Evolutionary conservation across 2,113 vertebrate genomes (phyloP).

Genomic region (Oophaga pumilio): DNA sequence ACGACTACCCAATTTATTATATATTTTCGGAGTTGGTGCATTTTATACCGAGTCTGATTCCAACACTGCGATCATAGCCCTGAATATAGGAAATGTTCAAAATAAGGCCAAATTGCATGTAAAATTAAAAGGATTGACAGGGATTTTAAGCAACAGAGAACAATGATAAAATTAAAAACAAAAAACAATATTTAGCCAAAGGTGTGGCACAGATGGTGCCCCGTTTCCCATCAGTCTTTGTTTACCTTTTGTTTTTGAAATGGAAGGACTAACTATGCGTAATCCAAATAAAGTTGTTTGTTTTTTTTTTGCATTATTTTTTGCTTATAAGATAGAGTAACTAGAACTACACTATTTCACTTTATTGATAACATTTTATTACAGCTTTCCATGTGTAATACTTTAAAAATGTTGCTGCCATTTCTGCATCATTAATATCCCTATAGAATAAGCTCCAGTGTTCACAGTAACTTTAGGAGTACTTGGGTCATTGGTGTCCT

Average conservation of each 20-base stretch:
- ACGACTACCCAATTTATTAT: too few species aligned
- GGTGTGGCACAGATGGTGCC: too few species aligned
- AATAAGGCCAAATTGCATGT: background rate
- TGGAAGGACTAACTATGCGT: background rate
- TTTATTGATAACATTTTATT: background rate
- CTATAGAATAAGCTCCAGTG: background rate
- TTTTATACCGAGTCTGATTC: too few species aligned
- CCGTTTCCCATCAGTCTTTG: too few species aligned
- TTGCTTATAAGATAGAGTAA: background rate
- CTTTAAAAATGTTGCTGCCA: background rate
- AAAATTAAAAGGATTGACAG: background rate
- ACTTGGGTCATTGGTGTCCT: constrained; percentile 58
- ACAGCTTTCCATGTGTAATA: background rate
- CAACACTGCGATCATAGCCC: too few species aligned
- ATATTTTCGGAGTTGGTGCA: too few species aligned
- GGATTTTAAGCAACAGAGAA: too few species aligned
- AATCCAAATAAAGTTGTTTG: background rate
- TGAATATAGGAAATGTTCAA: background rate
- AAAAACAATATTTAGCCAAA: too few species aligned
- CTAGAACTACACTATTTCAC: background rate
- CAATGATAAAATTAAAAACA: too few species aligned
- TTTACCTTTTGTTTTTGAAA: background rate
- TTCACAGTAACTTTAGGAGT: constrained; percentile 28
- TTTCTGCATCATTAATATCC: background rate
- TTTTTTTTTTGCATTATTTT: background rate